These are phyloP conservation scores for Lepidocolaptes lacrymiger DNA, from an alignment of 2,797 vertebrate species.

Conservation along the genomic window DNA sequence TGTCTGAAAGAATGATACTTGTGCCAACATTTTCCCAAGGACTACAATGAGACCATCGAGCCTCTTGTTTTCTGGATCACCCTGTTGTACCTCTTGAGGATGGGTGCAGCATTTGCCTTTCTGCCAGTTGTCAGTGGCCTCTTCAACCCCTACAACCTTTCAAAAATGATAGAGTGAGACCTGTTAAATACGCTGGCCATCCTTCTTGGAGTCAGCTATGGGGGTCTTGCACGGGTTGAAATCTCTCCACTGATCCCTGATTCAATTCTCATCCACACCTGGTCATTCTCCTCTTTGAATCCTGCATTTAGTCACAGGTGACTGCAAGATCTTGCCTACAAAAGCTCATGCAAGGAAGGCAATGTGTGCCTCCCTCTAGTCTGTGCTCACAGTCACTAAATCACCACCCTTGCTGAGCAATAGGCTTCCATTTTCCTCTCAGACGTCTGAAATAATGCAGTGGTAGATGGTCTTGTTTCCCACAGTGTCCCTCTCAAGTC, in stretches of 20 bases:
- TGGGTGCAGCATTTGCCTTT: neutral
- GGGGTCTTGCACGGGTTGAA: rapidly evolving
- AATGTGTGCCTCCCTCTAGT: neutral
- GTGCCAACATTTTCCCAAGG: neutral
- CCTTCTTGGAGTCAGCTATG: rapidly evolving
- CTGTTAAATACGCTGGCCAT: neutral
- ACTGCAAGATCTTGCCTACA: neutral
- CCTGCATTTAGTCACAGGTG: neutral
- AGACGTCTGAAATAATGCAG: neutral
- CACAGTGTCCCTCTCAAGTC: neutral
- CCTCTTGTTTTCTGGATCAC: neutral
- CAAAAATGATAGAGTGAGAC: neutral
- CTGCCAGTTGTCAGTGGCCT: neutral
- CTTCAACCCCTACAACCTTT: neutral
- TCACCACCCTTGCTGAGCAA: neutral
- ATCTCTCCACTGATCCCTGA: neutral
- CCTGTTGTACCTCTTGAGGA: neutral
- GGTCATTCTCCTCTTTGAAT: neutral
- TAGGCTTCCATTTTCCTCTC: neutral
- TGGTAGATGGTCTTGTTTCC: neutral
- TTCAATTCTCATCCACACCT: neutral
- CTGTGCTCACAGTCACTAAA: neutral
- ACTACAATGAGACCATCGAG: neutral
- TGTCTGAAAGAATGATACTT: neutral
- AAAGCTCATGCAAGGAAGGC: neutral